Evolutionary conservation across 2,113 vertebrate genomes (phyloP).

Genomic region (Cranoglanis bouderius): DNA sequence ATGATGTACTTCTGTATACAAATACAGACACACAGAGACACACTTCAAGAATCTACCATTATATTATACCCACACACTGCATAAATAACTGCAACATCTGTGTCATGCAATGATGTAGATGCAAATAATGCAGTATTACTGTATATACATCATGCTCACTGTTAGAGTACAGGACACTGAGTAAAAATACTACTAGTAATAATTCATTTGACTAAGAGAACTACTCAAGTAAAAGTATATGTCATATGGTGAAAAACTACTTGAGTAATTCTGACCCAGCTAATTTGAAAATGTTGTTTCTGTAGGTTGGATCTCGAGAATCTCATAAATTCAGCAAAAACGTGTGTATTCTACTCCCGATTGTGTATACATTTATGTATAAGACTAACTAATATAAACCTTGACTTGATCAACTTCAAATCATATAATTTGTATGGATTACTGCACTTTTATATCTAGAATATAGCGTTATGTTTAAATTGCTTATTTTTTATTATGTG

Average conservation of each 20-base stretch:
- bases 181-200: not conserved
- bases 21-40: conserved; percentile 38
- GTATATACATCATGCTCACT: not conserved
- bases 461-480: not conserved
- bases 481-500: not conserved
- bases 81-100: conserved; percentile 11
- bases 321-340: not conserved
- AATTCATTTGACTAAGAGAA: not conserved
- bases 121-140: not conserved
- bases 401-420: too few species aligned
- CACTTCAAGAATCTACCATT: conserved; percentile 26
- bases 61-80: conserved; percentile 8
- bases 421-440: too few species aligned
- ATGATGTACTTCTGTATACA: not conserved
- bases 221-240: not conserved
- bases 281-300: not conserved
- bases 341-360: not conserved
- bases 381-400: not conserved
- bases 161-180: not conserved
- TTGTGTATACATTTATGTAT: not conserved
- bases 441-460: not conserved
- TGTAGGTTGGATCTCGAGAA: not conserved
- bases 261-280: not conserved
- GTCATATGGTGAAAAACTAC: not conserved
- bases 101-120: not conserved